Percentiles rank a stretch among this genome's conserved stretches.
Conservation (phyloP, 2,888 invertebrate genomes). For the Auanema sp. region DNA sequence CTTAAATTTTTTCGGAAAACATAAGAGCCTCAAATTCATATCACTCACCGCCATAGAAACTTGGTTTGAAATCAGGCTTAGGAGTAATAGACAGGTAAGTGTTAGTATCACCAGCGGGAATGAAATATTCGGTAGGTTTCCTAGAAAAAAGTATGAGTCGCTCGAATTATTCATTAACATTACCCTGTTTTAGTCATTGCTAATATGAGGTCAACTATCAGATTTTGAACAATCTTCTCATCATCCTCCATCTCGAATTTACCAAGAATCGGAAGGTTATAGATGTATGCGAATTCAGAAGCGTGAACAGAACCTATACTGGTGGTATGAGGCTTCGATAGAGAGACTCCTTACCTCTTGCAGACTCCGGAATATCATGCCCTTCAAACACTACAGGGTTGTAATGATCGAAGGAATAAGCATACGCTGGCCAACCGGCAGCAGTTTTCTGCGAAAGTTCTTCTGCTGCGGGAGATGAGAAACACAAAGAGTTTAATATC, state of each 20-base stretch:
- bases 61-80: too few species aligned
- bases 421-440: constrained; percentile 17
- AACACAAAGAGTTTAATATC: background rate
- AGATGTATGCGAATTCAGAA: constrained; percentile 21
- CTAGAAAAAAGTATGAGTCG: too few species aligned
- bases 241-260: constrained; percentile 12
- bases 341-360: background rate
- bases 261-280: constrained; percentile 15
- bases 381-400: constrained; percentile 9
- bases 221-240: constrained; percentile 9
- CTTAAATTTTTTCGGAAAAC: too few species aligned
- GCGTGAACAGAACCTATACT: constrained; percentile 16
- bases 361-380: background rate
- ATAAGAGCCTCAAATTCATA: too few species aligned
- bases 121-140: too few species aligned
- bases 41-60: too few species aligned
- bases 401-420: constrained; percentile 16
- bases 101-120: too few species aligned
- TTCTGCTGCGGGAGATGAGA: constrained; percentile 8
- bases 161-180: too few species aligned
- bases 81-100: too few species aligned
- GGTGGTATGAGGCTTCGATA: background rate
- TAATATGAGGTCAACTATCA: background rate
- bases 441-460: constrained; percentile 4
- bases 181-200: constrained; percentile 17